Base-by-base conservation (phyloP, 2,888 invertebrate genomes). In the Drosophila sordidula region DNA sequence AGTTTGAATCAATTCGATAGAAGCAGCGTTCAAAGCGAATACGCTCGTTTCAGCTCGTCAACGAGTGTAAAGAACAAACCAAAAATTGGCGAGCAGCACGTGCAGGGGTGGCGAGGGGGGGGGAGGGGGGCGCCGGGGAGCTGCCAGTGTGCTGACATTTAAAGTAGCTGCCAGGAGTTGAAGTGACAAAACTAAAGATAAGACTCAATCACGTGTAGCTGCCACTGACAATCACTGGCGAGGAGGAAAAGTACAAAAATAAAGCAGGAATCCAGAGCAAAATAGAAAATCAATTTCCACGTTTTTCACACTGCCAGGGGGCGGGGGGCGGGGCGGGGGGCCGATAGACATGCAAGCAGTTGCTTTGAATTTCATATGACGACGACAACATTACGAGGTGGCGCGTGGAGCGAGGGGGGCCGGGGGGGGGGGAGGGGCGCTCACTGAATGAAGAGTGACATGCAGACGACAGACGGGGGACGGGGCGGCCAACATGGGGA, bases 141-240 rank as follows among this genome's bases (percentile, higher is more conserved):
- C 26, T 36, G 18, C 16, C 44, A 29, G 61, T 64, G 87, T 71
- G 83, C 62, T 89, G 83, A 89, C 83, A 83, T 89, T 83, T 83
- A 83, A 83, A 83, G 83, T 89, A 83, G 83, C 83, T 83, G 89
- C 87, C 83, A 83, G 85, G 81, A 76, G 70, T 75, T 80, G 89
- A 89, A 83, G 83, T 89, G 83, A 83, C 83, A 83, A 89, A 83
- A 89, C 83, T 83, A 83, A 88, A 83, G 89, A 83, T 83, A 83
- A 87, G 83, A 83, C 89, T 83, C 83, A 87, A 83, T 83, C 83
- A 83, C 83, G 89, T 83, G 83, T 87, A 68, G 82, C 81, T 78
- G 75, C 63, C 74, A 74, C 73, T 80, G 80, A 78, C 78, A 87
- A 89, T 76, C 82, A 74, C 68, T 56, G 57, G 59, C 63, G 55